Base-by-base conservation (phyloP, 2,113 vertebrate genomes). In the Thalassarche chlororhynchos region DNA sequence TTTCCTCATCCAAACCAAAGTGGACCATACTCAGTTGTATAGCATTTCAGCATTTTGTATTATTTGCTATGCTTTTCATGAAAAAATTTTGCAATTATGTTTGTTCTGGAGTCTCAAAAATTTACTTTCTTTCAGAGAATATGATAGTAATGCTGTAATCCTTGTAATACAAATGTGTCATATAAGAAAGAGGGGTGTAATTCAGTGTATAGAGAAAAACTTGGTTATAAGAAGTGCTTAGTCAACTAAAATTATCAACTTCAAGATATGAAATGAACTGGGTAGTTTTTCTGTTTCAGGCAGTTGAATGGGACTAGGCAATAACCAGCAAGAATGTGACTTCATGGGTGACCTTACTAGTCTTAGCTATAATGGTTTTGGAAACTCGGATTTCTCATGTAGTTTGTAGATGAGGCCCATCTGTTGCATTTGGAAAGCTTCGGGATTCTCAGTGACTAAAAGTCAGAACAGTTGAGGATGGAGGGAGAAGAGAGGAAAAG, bases 331-430 rank as follows among this genome's bases (percentile, higher is more conserved):
- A 46, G 79, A 86, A 70, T 44, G 38, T 95, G 87, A 82, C 58
- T 94, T 96, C 57, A 15, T 38, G 42, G 20, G 17, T 83, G 36
- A 89, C 84, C 91, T 84, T 84, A n/a, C 3, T 86, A 68, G 52
- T 66, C 95, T 87, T 70, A 87, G 46, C 75, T 96, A 12, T 71
- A 76, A 74, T 94, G 71, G 54, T 68, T 95, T 94, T 92, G 80
- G 75, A 88, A 95, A 13, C 40, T 96, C 4, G 0, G 0, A 2
- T 86, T 95, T 81, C 68, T 87, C 36, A 20, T 82, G 68, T 12
- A 77, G 29, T 90, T 89, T 54, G 77, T 62, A 62, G 78, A 74
- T 58, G 71, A 94, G 32, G 55, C 72, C 79, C 26, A 68, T 98
- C 21, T 92, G 42, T 70, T 93, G 54, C 47, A 5, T 91, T 79